Evolutionary conservation across 2,113 vertebrate genomes (phyloP).

Genomic region (Chionomys nivalis): DNA sequence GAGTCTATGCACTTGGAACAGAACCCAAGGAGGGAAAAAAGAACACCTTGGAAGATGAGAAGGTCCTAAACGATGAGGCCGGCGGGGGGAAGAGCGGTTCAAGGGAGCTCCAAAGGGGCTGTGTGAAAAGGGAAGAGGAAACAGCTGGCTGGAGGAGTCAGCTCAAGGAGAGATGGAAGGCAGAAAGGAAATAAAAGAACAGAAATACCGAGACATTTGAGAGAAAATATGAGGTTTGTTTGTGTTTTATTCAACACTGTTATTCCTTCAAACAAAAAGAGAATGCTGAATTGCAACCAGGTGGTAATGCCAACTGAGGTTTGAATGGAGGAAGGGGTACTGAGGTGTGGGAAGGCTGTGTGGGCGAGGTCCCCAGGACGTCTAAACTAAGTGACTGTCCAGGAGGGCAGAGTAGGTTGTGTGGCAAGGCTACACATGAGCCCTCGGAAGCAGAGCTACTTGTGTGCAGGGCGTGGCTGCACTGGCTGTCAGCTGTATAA

Average conservation of each 20-base stretch:
- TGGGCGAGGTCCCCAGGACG: not conserved
- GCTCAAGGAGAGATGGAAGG: not conserved
- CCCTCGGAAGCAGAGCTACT: not conserved
- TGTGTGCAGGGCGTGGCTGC: not conserved
- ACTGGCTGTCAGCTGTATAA: not conserved
- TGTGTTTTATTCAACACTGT: not conserved
- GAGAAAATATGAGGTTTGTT: not conserved
- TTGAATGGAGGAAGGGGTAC: not conserved
- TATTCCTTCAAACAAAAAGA: not conserved
- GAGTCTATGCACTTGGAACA: not conserved
- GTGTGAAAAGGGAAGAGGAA: not conserved
- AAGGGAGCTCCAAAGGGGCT: not conserved
- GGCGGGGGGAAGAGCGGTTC: not conserved
- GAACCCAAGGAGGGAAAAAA: not conserved
- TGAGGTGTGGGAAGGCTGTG: not conserved
- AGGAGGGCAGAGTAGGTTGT: not conserved
- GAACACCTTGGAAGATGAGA: not conserved
- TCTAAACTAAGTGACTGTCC: not conserved
- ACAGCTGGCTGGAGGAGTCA: not conserved
- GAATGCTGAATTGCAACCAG: not conserved
- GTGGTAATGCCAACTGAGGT: not conserved
- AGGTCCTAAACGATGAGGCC: not conserved
- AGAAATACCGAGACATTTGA: not conserved
- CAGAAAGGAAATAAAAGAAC: not conserved
- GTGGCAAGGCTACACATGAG: not conserved